A percentile compares a stretch with the other conserved stretches of the same genome.
Evolutionary conservation across 2,888 invertebrate genomes (phyloP).

Genomic region (Epinotia demarniana): DNA sequence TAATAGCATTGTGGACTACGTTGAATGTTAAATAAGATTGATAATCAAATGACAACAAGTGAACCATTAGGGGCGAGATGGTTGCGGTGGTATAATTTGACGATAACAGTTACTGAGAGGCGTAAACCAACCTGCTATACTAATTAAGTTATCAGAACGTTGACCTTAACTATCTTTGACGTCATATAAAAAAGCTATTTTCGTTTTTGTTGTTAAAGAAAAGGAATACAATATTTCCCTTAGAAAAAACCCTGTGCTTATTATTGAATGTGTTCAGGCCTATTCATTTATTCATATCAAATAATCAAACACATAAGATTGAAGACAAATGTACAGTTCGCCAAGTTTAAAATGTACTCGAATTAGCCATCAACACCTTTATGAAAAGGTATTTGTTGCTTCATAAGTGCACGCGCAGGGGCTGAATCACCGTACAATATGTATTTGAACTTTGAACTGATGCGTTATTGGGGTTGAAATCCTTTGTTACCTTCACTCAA

Average conservation of each 20-base stretch:
- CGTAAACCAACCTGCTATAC: not conserved
- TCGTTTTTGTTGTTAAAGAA: constrained; percentile 42
- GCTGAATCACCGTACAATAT: not conserved
- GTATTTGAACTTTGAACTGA: not conserved
- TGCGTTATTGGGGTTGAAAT: not conserved
- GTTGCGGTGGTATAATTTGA: not conserved
- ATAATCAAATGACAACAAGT: not conserved
- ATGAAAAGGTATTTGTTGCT: too few relatives aligned
- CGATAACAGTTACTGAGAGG: not conserved
- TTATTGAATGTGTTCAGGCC: too few relatives aligned
- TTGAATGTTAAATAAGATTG: not conserved
- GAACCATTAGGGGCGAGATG: not conserved
- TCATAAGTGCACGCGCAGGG: not conserved
- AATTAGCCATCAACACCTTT: too few relatives aligned
- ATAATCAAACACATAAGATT: not conserved
- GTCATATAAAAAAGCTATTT: not conserved
- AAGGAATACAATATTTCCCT: too few relatives aligned
- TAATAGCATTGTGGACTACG: not conserved
- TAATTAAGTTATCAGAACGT: constrained; percentile 2
- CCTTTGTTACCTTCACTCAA: constrained; percentile 35
- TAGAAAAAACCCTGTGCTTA: too few relatives aligned
- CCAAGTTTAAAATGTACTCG: too few relatives aligned
- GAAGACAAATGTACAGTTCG: not conserved
- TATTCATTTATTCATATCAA: not conserved
- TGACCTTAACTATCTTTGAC: not conserved